Base-by-base conservation (phyloP, 2,113 vertebrate genomes). In the Aptenodytes forsteri region DNA sequence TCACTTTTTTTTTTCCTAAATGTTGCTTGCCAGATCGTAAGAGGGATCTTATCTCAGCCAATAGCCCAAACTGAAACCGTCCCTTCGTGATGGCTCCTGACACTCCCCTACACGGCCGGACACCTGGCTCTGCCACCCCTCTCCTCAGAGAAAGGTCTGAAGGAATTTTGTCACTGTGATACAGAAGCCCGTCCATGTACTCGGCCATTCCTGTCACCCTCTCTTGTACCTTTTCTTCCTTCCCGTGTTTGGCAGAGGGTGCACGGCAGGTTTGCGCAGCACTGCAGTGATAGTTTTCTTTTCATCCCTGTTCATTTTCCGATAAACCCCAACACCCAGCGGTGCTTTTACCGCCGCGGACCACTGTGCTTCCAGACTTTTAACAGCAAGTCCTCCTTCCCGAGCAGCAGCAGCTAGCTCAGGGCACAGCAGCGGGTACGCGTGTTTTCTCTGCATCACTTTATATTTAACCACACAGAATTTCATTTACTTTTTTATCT, bases 381-480 rank as follows among this genome's bases (percentile, higher is more conserved):
- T 2, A 47, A 13, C 40, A 49, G 40, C 49, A 29, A 47, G 66
- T n/a, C n/a, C 40, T 29, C 40, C 34, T 23, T 23, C 34, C 23
- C 2, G 3, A 62, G 40, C 85, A 46, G 85, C 65, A 18, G 27
- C 22, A 14, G 83, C 49, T 7, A 19, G 17, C 21, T 44, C 26
- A 26, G 38, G 7, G n/a, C 83, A 15, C 50, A 66, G 50, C 71
- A n/a, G 29, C 9, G 0, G 17, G 6, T 4, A 18, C 7, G 1
- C 17, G 0, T 1, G 9, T 19, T 47, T 25, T n/a, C 58, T 29
- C 50, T 21, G 16, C 30, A 2, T 13, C 44, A 0, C 58, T 42
- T 65, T 10, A 2, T 19, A 64, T 40, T 72, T n/a, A 32, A 65
- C 16, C 16, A 30, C 21, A 4, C 0, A 4, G 38, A 38, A 44